Base-by-base conservation (phyloP, 2,113 vertebrate genomes). In the human region DNA sequence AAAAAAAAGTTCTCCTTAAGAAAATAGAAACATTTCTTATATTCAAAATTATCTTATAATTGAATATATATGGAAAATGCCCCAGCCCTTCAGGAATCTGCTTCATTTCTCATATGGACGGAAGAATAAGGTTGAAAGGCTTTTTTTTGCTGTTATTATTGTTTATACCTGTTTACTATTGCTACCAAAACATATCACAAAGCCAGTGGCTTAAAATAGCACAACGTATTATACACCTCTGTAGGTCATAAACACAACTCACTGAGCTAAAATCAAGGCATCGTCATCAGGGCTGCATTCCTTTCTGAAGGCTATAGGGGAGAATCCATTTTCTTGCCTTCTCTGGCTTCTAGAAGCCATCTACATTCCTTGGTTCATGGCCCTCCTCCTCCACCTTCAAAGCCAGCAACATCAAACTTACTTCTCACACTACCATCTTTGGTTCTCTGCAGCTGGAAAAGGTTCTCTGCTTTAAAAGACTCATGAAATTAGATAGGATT, bases 1-100 rank as follows among this genome's bases (percentile, higher is more conserved):
- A 64, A 48, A 81, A 40, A 55, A 17, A 25, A 38, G 8, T 78
- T 78, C 38, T 88, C 75, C 3, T 66, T 16, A 5, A 68, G 38
- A 70, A 61, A 93, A 76, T 10, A 55, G 30, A 73, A 93, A 92
- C 75, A 40, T 10, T 72, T 2, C 32, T 79, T 61, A 45, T 35
- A 79, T 80, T 89, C 30, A 89, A 89, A 90, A 93, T n/a, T 84
- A 72, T 93, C 25, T 89, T 73, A 17, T 73, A 70, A 79, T 25
- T 93, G 72, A 72, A 8, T 35, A 64, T n/a, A 48, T 64, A 35
- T 40, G 61, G 14, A 66, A 79, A 93, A 89, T 64, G 9, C 14
- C 7, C 45, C 23, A 72, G 4, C n/a, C 2, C 22, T 92, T 12
- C 8, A 78, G 10, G n/a, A 82, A 78, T 83, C 30, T 92, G 40